Evolutionary conservation across 2,888 invertebrate genomes (phyloP), one percentile per base, ranked within the genome.

Genomic region (Dichetophora obliterata): DNA sequence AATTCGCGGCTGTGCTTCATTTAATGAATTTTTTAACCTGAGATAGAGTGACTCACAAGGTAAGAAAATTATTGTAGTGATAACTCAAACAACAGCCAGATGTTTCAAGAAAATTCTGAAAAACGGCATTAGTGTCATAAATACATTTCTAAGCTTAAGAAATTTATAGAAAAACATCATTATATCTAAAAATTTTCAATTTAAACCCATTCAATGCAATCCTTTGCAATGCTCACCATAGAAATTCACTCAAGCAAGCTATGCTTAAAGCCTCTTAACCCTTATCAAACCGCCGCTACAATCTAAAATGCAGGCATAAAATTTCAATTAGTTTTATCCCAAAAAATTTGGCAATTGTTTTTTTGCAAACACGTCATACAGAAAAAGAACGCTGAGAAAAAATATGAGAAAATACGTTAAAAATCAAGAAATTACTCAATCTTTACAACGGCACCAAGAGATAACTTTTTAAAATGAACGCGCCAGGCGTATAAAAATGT

Each of bases 361-460:
- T 50, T 54, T 27, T 2, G 69, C 52, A 57, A 71, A 57, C 11
- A 27, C 48, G 24, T 0, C 6, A 66, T 43, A 43, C n/a, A 31
- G 19, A 69, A 27, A 14, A 50, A 34, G 22, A 54, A 66, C 22
- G 66, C 52, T 80, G 80, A 80, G 80, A 80, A 80, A 80, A 78
- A 43, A 31, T 61, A 24, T 66, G 68, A 54, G 37, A 78, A 80
- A 78, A 80, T 77, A 80, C 80, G 80, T 80, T 80, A 75, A 75
- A 79, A 75, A 66, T 71, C 24, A 66, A 54, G 54, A 74, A 74
- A 74, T 57, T n/a, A 34, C 27, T n/a, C 8, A 11, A 54, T 31
- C 27, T 31, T 54, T 57, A 8, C 43, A 19, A 24, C 68, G 70
- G 31, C n/a, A 19, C 37, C 34, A 0, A 63, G 16, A 50, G 16